Conservation (phyloP, 2,888 invertebrate species). For the Tortrix viridana region DNA sequence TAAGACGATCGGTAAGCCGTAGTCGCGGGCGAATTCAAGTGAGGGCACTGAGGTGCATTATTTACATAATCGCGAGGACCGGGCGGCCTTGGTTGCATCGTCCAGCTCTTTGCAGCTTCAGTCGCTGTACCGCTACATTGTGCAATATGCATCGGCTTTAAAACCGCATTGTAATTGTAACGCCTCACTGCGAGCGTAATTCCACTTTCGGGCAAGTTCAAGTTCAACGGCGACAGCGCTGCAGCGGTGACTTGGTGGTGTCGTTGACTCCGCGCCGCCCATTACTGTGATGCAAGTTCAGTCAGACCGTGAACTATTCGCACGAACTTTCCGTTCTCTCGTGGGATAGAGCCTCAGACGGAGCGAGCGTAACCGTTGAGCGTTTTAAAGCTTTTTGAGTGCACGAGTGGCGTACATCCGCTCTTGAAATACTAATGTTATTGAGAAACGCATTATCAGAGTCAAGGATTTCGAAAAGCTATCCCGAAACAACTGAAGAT, state of each 20-base stretch:
- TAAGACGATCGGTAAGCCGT: constrained; percentile 50
- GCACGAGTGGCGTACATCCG: constrained; percentile 43
- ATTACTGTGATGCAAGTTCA: constrained; percentile 64
- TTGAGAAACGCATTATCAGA: too few relatives aligned
- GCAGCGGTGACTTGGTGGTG: constrained; percentile 66
- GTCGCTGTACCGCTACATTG: constrained; percentile 45
- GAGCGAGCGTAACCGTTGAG: too few relatives aligned
- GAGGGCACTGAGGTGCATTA: constrained; percentile 57
- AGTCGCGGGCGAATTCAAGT: constrained; percentile 44
- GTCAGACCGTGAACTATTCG: constrained; percentile 70
- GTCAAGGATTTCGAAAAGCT: too few relatives aligned
- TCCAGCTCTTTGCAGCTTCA: constrained; percentile 50
- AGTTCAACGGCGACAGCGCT: constrained; percentile 63
- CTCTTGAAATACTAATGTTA: too few relatives aligned
- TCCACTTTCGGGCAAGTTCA: constrained; percentile 48
- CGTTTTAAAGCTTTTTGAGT: constrained; percentile 44
- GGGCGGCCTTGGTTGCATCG: constrained; percentile 65
- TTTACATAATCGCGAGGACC: constrained; percentile 74
- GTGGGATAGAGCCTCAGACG: neutral
- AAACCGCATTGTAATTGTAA: constrained; percentile 35
- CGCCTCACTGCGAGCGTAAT: constrained; percentile 19
- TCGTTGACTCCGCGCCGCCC: constrained; percentile 69
- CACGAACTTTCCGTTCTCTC: constrained; percentile 57
- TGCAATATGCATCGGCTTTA: constrained; percentile 27
- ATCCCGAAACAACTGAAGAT: too few relatives aligned